Conservation (phyloP, 2,888 invertebrate species). For the Lepidochitona cinerea region DNA sequence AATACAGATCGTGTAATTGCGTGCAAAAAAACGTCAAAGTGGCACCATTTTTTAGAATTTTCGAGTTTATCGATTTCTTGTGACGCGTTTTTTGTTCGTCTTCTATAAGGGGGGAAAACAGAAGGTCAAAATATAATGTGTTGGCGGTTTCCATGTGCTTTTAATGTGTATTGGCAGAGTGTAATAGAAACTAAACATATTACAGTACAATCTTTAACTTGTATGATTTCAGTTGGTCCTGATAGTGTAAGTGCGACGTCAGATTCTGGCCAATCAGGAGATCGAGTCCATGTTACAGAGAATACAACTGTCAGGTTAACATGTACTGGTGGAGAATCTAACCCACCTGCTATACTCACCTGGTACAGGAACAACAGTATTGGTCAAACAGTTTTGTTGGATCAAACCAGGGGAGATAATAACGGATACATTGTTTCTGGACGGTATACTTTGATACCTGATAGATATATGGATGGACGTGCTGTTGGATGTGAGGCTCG, state of each 20-base stretch:
- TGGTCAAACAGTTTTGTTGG: not conserved
- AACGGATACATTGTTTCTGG: not conserved
- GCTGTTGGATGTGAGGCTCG: not conserved
- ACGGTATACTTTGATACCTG: not conserved
- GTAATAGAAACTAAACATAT: too few species aligned
- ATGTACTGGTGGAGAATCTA: not conserved
- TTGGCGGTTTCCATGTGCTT: too few species aligned
- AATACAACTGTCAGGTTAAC: not conserved
- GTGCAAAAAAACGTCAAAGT: too few species aligned
- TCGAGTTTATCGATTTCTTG: too few species aligned
- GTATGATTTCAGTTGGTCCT: not conserved
- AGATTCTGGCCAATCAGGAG: not conserved
- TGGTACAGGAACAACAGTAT: not conserved
- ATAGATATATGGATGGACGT: not conserved
- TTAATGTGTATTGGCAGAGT: too few species aligned
- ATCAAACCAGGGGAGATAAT: not conserved
- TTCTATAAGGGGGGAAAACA: too few species aligned
- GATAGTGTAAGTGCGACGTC: not conserved
- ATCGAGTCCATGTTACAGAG: not conserved
- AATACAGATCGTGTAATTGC: too few species aligned
- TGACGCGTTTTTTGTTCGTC: too few species aligned
- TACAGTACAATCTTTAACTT: too few species aligned
- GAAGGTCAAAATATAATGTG: too few species aligned
- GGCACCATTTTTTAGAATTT: too few species aligned
- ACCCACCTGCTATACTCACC: not conserved